Conservation (phyloP, 2,888 invertebrate genomes). For the Drosophila nigricruria region DNA sequence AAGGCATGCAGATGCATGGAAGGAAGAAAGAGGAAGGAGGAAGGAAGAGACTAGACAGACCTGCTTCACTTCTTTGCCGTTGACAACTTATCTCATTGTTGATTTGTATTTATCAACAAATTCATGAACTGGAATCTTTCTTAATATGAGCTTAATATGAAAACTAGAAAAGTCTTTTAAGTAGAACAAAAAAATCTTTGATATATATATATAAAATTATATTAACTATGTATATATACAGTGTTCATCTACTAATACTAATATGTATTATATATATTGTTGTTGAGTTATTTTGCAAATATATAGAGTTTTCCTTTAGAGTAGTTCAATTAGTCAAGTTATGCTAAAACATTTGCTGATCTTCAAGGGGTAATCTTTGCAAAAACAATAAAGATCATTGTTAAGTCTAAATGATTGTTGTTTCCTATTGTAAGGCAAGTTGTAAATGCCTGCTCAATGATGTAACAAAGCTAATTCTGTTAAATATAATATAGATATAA, state of each 20-base stretch:
- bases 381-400: conserved; percentile 7
- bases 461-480: background rate
- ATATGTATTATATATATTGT: background rate
- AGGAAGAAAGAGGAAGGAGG: no score
- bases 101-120: background rate
- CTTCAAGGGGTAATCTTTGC: background rate
- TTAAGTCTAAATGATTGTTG: background rate
- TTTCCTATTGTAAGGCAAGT: background rate
- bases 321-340: background rate
- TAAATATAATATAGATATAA: background rate
- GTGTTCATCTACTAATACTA: background rate
- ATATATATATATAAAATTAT: background rate
- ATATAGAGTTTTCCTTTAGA: background rate
- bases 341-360: background rate
- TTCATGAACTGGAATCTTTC: background rate
- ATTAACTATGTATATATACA: background rate
- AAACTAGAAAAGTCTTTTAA: background rate
- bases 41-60: background rate
- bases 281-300: no score
- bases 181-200: background rate
- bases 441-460: conserved; percentile 1
- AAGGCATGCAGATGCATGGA: background rate
- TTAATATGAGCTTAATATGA: background rate
- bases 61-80: background rate
- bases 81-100: background rate